A percentile compares a stretch with the other conserved stretches of the same genome.
Conservation (phyloP, 2,113 vertebrate genomes). For the Pristiophorus japonicus region DNA sequence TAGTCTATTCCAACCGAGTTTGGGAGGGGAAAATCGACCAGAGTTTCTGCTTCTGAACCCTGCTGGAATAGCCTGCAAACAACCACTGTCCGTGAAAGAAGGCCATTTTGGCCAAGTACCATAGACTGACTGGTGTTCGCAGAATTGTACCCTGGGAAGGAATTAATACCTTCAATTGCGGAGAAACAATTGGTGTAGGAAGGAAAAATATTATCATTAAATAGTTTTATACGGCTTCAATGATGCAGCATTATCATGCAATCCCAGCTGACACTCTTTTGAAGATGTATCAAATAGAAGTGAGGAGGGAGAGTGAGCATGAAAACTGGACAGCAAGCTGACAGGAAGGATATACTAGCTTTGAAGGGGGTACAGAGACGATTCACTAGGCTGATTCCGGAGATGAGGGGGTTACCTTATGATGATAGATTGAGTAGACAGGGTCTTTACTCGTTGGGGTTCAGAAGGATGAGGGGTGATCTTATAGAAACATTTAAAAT, state of each 20-base stretch:
- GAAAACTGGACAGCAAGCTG: neutral
- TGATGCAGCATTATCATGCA: neutral
- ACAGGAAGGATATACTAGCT: too few relatives aligned
- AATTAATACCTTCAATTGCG: too few relatives aligned
- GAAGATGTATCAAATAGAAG: neutral
- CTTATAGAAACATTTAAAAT: too few relatives aligned
- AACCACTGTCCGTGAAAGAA: neutral
- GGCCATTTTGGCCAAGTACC: neutral
- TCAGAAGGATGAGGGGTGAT: too few relatives aligned
- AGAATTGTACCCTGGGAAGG: neutral
- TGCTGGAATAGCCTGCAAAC: neutral
- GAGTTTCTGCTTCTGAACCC: neutral
- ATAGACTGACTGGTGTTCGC: neutral
- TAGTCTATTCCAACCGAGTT: neutral
- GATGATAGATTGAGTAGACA: too few relatives aligned
- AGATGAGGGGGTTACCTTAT: too few relatives aligned
- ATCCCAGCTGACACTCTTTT: neutral
- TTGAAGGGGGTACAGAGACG: too few relatives aligned
- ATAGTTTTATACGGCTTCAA: neutral
- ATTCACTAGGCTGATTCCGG: too few relatives aligned
- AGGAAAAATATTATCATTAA: neutral
- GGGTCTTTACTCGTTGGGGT: too few relatives aligned
- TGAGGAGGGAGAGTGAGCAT: neutral
- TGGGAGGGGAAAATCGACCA: neutral
- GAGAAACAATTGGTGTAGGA: neutral